These are phyloP conservation scores for Passer domesticus DNA, from an alignment of 2,113 vertebrate genomes.

Conservation along the genomic window DNA sequence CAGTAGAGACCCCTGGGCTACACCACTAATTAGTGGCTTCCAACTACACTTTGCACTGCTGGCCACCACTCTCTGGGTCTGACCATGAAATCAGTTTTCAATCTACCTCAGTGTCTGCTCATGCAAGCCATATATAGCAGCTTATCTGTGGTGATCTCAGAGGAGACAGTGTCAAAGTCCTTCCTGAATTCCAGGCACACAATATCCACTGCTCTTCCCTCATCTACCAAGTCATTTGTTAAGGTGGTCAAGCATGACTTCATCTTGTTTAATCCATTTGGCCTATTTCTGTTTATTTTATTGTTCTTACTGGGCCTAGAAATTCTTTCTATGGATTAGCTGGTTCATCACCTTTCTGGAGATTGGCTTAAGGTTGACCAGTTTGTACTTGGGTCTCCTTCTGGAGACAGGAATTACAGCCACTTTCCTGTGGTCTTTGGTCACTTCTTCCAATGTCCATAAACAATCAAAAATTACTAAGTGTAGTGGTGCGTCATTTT, in stretches of 20 bases:
- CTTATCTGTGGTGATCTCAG: neutral
- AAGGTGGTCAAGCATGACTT: neutral
- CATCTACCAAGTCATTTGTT: neutral
- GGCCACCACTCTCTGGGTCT: neutral
- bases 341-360: neutral
- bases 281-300: neutral
- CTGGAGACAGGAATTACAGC: too few species aligned
- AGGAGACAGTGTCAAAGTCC: neutral
- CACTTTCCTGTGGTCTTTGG: neutral
- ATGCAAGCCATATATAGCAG: neutral
- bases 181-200: neutral
- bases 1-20: neutral
- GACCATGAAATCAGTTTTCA: neutral
- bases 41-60: neutral
- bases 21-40: neutral
- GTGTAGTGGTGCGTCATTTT: too few species aligned
- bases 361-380: neutral
- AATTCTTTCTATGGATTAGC: neutral
- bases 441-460: neutral
- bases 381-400: neutral
- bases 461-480: neutral
- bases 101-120: too few species aligned
- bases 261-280: neutral
- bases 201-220: neutral
- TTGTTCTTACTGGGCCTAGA: neutral